Percentiles rank a stretch among this genome's conserved stretches.
phyloP scores from a whole-genome alignment of 2,113 vertebrate species.

The western clawed frog (Xenopus tropicalis) region DNA sequence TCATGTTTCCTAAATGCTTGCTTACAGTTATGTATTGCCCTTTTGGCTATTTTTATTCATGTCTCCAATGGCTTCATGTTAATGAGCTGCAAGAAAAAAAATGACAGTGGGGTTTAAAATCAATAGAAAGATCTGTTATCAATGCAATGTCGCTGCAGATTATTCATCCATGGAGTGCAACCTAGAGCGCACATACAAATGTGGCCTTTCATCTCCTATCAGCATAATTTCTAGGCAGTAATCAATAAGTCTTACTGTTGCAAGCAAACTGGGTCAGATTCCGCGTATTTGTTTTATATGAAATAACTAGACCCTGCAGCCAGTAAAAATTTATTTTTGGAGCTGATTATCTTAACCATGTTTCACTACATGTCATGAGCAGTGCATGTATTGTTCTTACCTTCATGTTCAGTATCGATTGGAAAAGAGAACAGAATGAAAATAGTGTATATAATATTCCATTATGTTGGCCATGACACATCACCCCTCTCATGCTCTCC shows the following conservation, averaged over 20 bases:
- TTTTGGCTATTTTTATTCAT: neutral
- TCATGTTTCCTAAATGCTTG: too few relatives aligned
- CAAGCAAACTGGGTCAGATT: conserved; percentile 1
- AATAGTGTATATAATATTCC: too few relatives aligned
- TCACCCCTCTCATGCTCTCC: too few relatives aligned
- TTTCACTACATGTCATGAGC: too few relatives aligned
- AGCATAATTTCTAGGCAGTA: conserved; percentile 26
- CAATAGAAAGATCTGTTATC: conserved; percentile 38
- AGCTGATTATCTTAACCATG: too few relatives aligned
- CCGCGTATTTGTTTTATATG: neutral
- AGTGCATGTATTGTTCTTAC: too few relatives aligned
- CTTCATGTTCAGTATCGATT: too few relatives aligned
- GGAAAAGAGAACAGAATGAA: too few relatives aligned
- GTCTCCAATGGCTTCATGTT: conserved; percentile 21
- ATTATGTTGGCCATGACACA: too few relatives aligned
- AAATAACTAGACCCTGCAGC: too few relatives aligned
- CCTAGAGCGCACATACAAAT: conserved; percentile 2
- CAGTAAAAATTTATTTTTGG: too few relatives aligned
- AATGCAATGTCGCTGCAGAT: conserved; percentile 11
- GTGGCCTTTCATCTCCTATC: conserved; percentile 31
- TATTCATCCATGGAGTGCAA: conserved; percentile 35
- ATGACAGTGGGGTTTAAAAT: conserved; percentile 17
- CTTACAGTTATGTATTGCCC: neutral
- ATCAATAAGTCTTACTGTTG: conserved; percentile 23
- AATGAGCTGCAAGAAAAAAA: conserved; percentile 9